Evolutionary conservation across 2,888 invertebrate genomes (phyloP).

Genomic region (Sisyra nigra): DNA sequence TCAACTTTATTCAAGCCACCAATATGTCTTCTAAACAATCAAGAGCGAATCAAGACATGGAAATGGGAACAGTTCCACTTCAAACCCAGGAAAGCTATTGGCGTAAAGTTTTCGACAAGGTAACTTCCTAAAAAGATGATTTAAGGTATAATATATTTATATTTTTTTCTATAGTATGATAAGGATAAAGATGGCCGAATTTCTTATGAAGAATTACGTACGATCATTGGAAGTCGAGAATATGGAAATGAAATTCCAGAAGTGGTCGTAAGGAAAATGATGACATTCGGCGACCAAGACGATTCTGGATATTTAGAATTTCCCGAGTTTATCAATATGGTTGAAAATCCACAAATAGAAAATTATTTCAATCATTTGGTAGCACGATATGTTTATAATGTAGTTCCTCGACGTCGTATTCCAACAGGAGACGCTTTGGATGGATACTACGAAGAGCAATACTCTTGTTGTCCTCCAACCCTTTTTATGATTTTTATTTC

Average conservation of each 20-base stretch:
- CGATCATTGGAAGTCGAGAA: conserved; percentile 38
- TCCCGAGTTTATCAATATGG: conserved; percentile 56
- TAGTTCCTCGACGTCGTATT: conserved; percentile 14
- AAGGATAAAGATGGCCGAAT: conserved; percentile 52
- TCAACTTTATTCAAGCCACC: too few relatives aligned
- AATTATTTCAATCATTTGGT: conserved; percentile 47
- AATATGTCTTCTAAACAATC: too few relatives aligned
- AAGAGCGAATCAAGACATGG: neutral
- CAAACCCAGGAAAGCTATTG: conserved; percentile 28
- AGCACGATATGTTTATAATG: conserved; percentile 32
- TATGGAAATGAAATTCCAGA: conserved; percentile 53
- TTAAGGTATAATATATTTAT: neutral
- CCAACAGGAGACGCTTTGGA: conserved; percentile 29
- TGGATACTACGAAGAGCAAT: conserved; percentile 78
- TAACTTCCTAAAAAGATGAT: conserved; percentile 16
- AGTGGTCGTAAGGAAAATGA: conserved; percentile 47
- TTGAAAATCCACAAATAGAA: conserved; percentile 39
- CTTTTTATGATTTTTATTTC: conserved; percentile 85
- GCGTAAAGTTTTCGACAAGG: conserved; percentile 35
- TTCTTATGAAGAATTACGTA: conserved; percentile 45
- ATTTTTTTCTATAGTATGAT: conserved; percentile 41
- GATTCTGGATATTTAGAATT: conserved; percentile 51
- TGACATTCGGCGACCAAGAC: conserved; percentile 45
- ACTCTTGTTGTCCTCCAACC: conserved; percentile 83
- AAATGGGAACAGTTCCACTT: conserved; percentile 11